Evolutionary conservation across 2,888 invertebrate genomes (phyloP).

Genomic region (Orthosia incerta): DNA sequence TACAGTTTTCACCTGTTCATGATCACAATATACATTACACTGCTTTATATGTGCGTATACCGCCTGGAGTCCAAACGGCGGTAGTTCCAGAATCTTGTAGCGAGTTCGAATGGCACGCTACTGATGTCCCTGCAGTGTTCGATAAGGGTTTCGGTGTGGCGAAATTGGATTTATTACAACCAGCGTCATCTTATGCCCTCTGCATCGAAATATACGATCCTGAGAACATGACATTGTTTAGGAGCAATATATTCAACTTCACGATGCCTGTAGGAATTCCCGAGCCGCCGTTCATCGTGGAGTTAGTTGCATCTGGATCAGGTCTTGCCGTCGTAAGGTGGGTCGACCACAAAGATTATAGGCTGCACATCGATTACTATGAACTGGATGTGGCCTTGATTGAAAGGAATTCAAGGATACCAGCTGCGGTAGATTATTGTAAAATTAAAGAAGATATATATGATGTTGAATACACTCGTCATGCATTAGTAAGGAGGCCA

Average conservation of each 20-base stretch:
- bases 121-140: slow-evolving; percentile 68
- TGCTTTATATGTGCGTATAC: slow-evolving; percentile 80
- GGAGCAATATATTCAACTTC: slow-evolving; percentile 82
- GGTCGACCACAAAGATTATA: slow-evolving; percentile 84
- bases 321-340: slow-evolving; percentile 79
- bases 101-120: slow-evolving; percentile 82
- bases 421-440: slow-evolving; percentile 78
- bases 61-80: slow-evolving; percentile 69
- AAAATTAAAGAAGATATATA: slow-evolving; percentile 67
- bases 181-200: slow-evolving; percentile 84
- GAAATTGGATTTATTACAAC: slow-evolving; percentile 74
- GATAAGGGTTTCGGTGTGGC: slow-evolving; percentile 68
- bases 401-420: slow-evolving; percentile 74
- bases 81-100: slow-evolving; percentile 85
- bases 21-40: slow-evolving; percentile 77
- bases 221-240: slow-evolving; percentile 70
- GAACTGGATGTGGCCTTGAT: slow-evolving; percentile 82
- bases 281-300: slow-evolving; percentile 83
- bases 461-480: slow-evolving; percentile 77
- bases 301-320: slow-evolving; percentile 79
- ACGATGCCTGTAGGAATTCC: slow-evolving; percentile 82
- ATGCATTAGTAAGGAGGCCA: slow-evolving; percentile 81
- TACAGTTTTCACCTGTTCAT: slow-evolving; percentile 74
- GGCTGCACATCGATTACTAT: slow-evolving; percentile 77
- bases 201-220: slow-evolving; percentile 84